Base-by-base conservation (phyloP, 2,113 vertebrate species). In the Elephas maximus region DNA sequence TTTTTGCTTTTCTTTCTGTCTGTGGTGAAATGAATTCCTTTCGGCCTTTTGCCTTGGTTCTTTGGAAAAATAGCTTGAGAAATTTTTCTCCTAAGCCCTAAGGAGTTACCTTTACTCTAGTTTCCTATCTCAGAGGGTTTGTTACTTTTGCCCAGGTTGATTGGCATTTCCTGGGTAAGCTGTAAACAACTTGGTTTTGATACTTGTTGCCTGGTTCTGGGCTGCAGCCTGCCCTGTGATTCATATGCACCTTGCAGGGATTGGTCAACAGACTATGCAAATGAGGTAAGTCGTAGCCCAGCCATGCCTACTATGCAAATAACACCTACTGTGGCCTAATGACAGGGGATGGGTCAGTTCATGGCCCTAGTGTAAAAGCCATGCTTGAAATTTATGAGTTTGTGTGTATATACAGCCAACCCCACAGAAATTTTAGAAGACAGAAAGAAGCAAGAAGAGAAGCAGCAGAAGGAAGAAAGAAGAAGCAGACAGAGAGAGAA, bases 1-100 rank as follows among this genome's bases (percentile, higher is more conserved):
- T 97, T 96, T 97, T 80, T 91, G 30, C 44, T 97, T 97, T 96
- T 86, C 94, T 97, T 96, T 86, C 94, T 97, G 88, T 37, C 20
- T 10, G 21, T 23, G 37, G 73, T 74, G 2, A 73, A 20, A 37
- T 37, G 71, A 73, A 4, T 73, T 73, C 20, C 71, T 73, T 41
- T 74, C 44, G n/a, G 20, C 18, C 37, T 74, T 74, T 69, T 69
- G 65, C 30, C 6, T 74, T 41, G 73, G 2, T 74, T 74, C 73
- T 41, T 74, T 74, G 73, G 37, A 23, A 74, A 74, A 74, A 28
- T 15, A 74, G 73, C 73, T 74, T 74, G 20, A 74, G 37, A 21
- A 20, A 21, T 33, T 74, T 74, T 41, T 5, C 73, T 4, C 37
- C 37, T 41, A 18, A 74, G 33, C 8, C 37, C 73, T 21, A 21